Evolutionary conservation across 2,888 invertebrate genomes (phyloP).

Genomic region (Tridacna crocea): DNA sequence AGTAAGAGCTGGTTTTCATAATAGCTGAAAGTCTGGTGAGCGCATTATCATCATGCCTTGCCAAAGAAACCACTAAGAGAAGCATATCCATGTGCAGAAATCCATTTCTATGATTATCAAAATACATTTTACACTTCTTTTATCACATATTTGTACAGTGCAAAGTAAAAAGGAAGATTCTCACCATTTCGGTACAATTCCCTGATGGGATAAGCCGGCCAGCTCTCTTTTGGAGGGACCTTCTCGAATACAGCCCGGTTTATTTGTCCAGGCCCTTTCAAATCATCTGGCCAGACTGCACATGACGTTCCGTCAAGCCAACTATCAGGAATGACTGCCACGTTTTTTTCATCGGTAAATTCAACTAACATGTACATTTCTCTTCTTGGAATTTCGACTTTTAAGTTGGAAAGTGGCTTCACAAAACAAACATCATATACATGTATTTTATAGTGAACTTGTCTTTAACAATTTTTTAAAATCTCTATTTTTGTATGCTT

Average conservation of each 20-base stretch:
- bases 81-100: background rate
- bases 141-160: background rate
- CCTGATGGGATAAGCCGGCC: constrained; percentile 32
- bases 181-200: constrained; percentile 33
- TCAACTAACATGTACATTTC: constrained; percentile 37
- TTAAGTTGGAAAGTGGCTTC: background rate
- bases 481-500: background rate
- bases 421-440: background rate
- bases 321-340: constrained; percentile 34
- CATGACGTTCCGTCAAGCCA: constrained; percentile 33
- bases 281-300: constrained; percentile 35
- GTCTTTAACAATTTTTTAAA: background rate
- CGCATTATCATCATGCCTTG: too few species aligned
- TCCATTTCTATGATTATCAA: background rate
- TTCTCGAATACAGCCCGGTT: background rate
- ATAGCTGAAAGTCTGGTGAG: too few species aligned
- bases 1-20: too few species aligned
- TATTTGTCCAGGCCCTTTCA: background rate
- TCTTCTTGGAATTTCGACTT: constrained; percentile 3
- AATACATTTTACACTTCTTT: background rate
- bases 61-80: background rate
- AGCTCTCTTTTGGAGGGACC: constrained; percentile 8
- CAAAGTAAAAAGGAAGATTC: constrained; percentile 10
- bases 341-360: constrained; percentile 30
- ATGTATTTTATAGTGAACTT: constrained; percentile 1